These are phyloP conservation scores for Neopipo cinnamomea DNA, from an alignment of 2,113 vertebrate genomes.

Conservation along the genomic window DNA sequence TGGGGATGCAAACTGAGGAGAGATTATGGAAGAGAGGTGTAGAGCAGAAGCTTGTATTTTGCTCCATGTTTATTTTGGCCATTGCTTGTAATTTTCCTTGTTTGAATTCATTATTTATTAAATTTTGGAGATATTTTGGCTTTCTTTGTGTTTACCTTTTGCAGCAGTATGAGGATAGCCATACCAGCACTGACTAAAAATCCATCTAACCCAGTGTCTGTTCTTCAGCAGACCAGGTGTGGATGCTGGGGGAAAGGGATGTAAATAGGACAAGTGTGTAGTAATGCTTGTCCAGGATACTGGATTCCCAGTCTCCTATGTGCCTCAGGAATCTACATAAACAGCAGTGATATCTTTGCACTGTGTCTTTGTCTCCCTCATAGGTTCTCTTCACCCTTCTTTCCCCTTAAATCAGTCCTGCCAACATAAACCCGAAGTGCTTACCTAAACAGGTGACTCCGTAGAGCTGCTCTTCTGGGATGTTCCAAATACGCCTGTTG, in stretches of 20 bases:
- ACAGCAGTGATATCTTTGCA: not conserved
- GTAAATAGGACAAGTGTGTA: not conserved
- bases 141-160: not conserved
- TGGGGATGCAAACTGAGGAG: not conserved
- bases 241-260: not conserved
- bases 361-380: not conserved
- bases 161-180: not conserved
- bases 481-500: fast-evolving
- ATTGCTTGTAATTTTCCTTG: not conserved
- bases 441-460: not conserved
- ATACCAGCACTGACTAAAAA: not conserved
- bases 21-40: not conserved
- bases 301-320: not conserved
- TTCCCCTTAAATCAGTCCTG: not conserved
- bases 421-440: not conserved
- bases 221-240: not conserved
- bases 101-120: not conserved
- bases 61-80: not conserved
- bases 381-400: not conserved
- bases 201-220: not conserved
- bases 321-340: not conserved
- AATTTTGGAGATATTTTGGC: not conserved
- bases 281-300: not conserved
- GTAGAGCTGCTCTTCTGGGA: not conserved
- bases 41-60: not conserved